Evolutionary conservation across 2,888 invertebrate genomes (phyloP), one percentile per base, ranked within the genome.

Genomic region (Plusia festucae): DNA sequence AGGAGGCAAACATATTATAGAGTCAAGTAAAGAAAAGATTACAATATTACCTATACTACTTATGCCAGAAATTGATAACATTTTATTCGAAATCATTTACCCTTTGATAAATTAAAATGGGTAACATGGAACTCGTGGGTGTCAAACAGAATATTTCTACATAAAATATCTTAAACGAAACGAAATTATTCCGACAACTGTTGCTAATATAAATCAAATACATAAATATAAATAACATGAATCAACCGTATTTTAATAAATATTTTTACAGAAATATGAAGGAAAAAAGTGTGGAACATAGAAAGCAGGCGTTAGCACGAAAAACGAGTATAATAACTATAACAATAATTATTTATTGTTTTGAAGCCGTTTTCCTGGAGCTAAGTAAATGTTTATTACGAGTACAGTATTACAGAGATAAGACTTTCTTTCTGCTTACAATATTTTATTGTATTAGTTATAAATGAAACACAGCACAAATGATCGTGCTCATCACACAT

Each of bases 331-430:
- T 67, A 78, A 68, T 70, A 76, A 65, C 51, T 32, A 70, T 60
- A 78, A 54, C 65, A 61, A 64, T 78, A 57, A 74, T 70, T 70
- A 75, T 77, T 74, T 70, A 70, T 65, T 56, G 34, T 16, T 24
- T 57, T 27, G 51, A 32, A 27, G 34, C 40, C 34, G 53, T 34
- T 54, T 60, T 22, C 30, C n/a, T 46, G 15, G n/a, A 65, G 22
- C 15, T 44, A 56, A 30, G 30, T 24, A 30, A 30, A 30, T 30
- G 9, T 8, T 30, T 30, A 9, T 30, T 30, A n/a, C n/a, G n/a
- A n/a, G n/a, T n/a, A n/a, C n/a, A n/a, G n/a, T n/a, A n/a, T n/a
- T n/a, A n/a, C n/a, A n/a, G n/a, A n/a, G n/a, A n/a, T n/a, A n/a
- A 24, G 24, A 3, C 24, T 24, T 24, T 3, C 24, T 24, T 5